Evolutionary conservation across 1,140 invertebrate species (phyloP), one percentile per base, ranked within the genome.

Genomic region (Drosophila chauvacae): DNA sequence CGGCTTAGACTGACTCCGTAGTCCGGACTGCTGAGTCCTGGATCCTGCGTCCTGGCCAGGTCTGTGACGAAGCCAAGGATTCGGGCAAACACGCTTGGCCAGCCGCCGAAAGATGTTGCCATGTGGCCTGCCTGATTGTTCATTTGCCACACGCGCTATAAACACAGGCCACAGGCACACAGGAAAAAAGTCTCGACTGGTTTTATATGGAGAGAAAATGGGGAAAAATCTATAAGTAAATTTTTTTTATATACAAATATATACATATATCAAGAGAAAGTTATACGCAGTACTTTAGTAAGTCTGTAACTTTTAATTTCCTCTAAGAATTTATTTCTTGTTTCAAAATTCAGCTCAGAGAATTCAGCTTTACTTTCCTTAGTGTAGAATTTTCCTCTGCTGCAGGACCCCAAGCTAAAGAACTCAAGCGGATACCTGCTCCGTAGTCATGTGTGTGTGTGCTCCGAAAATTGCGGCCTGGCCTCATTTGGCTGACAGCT

Each of bases 101-200:
- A 47, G 57, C 74, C 64, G 33, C 62, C 42, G 51, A 81, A 70
- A 77, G 81, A 64, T 76, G 80, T 84, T 85, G 80, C 70, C 65
- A 59, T 73, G 70, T 71, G 65, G 58, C 61, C 48, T 45, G 65
- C 53, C 60, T 59, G 48, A 79, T 90, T 90, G 85, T 83, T 87
- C 85, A 78, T 90, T 88, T 88, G 84, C 80, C 77, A 82, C 84
- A 88, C 77, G 85, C 80, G 65, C 85, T 57, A 72, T 74, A 69
- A 78, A 71, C 76, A 66, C 44, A 71, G 50, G 51, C 74, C 68
- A 56, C 73, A 66, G 48, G 11, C 4, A 63, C 50, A 51, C 45
- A 18, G 53, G 53, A 9, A 39, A 26, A 5, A 56, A 56, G 4
- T 2, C 0, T 11, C 13, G n/a, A 33, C n/a, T 51, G 28, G 20